These are phyloP conservation scores for Molanna angustata DNA, from an alignment of 2,888 invertebrate species.

Conservation along the genomic window DNA sequence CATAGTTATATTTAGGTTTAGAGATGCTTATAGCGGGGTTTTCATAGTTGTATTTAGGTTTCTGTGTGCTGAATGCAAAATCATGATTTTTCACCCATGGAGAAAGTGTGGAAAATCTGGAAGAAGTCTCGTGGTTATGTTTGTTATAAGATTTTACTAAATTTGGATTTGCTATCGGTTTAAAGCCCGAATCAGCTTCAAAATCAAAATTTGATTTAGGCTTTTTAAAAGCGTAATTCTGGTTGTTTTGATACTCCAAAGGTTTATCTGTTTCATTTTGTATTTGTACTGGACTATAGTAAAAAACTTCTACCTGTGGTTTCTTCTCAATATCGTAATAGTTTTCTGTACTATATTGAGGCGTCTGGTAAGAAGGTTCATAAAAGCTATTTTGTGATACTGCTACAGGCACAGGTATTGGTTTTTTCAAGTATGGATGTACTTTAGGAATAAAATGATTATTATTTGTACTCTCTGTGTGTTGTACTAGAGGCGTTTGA, in stretches of 20 bases:
- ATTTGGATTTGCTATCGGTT: conserved; percentile 24
- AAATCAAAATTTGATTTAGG: conserved; percentile 13
- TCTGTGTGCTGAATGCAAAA: conserved; percentile 9
- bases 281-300: conserved; percentile 15
- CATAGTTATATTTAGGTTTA: no score
- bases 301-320: conserved; percentile 15
- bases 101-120: no score
- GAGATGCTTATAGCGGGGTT: no score
- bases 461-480: conserved; percentile 23
- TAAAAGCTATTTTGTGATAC: conserved; percentile 14
- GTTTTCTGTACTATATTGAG: conserved; percentile 29
- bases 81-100: no score
- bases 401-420: conserved; percentile 22
- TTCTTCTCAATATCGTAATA: conserved; percentile 36
- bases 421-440: conserved; percentile 18
- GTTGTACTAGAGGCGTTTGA: conserved; percentile 48
- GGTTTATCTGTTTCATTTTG: conserved; percentile 6
- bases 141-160: conserved; percentile 3
- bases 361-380: conserved; percentile 13
- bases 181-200: conserved; percentile 24
- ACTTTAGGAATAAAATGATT: conserved; percentile 27
- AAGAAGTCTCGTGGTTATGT: conserved; percentile 10
- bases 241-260: conserved; percentile 8
- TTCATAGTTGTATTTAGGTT: conserved; percentile 16
- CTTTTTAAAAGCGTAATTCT: conserved; percentile 22